Evolutionary conservation across 2,888 invertebrate genomes (phyloP), one percentile per base, ranked within the genome.

Genomic region (Philonicus albiceps): DNA sequence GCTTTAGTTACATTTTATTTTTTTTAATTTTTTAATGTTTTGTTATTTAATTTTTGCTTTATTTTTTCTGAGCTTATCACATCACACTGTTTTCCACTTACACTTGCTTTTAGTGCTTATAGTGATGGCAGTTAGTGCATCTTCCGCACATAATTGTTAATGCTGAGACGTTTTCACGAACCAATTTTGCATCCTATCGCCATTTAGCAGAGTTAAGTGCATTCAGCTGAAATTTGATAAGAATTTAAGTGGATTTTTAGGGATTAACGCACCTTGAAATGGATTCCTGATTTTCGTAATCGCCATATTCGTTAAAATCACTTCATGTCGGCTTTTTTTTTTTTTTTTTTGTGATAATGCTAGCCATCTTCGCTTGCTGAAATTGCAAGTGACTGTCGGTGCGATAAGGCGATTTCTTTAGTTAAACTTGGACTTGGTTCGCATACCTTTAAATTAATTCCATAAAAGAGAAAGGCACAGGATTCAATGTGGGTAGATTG

Each of bases 261-360:
- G 37, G 72, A 84, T 84, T 72, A 84, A 37, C 72, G 72, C 84
- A 84, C 84, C 84, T 84, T 27, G 34, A 83, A 83, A 30, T 55
- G 81, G 27, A 34, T 64, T 64, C 64, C 31, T 83, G 64, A 83
- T 55, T 83, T 22, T 78, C 37, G 74, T 74, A 74, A 74, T 74
- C 74, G 5, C 19, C 16, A 6, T 22, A 22, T 27, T 22, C 64
- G 64, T 64, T 64, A 64, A 64, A 64, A 64, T 64, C 22, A 27
- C 64, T 64, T 64, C 27, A 64, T 64, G 64, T 64, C 64, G 64
- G 64, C 64, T 11, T 64, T 64, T n/a, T n/a, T n/a, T n/a, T n/a
- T n/a, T n/a, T n/a, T n/a, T n/a, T n/a, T n/a, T 64, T 22, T 64
- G 64, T 8, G 64, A 64, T 64, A 64, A 64, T 19, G 22, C 5